A percentile compares a stretch with the other conserved stretches of the same genome.
Evolutionary conservation across 2,797 vertebrate genomes (phyloP).

Genomic region (Limnodromus scolopaceus): DNA sequence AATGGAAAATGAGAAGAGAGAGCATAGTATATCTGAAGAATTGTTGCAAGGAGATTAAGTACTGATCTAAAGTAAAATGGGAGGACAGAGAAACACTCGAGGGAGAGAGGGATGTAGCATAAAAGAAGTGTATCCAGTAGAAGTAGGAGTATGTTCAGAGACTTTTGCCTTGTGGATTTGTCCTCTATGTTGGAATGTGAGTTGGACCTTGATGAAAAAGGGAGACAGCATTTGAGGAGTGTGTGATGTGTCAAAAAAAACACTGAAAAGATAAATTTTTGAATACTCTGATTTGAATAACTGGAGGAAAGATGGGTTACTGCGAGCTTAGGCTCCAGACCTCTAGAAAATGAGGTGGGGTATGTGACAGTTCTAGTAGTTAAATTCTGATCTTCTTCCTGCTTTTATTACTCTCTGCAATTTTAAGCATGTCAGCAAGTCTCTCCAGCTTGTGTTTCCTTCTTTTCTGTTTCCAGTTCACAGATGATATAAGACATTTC

Average conservation of each 20-base stretch:
- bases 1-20: background rate
- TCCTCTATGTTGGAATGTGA: background rate
- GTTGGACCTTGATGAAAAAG: background rate
- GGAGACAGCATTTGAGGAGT: background rate
- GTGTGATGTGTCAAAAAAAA: background rate
- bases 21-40: background rate
- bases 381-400: background rate
- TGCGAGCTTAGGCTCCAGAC: background rate
- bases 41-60: background rate
- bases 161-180: background rate
- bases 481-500: conserved; percentile 22
- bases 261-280: background rate
- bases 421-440: background rate
- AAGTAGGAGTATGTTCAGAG: background rate
- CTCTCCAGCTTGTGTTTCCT: conserved; percentile 4
- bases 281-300: background rate
- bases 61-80: background rate
- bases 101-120: background rate
- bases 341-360: background rate
- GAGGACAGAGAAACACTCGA: background rate
- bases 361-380: background rate
- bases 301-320: background rate
- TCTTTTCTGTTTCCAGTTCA: background rate
- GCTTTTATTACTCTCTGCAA: background rate
- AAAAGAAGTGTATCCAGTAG: background rate